A percentile compares a stretch with the other conserved stretches of the same genome.
Conservation (phyloP, 2,888 invertebrate species). For the Neuroscelio doddi region DNA sequence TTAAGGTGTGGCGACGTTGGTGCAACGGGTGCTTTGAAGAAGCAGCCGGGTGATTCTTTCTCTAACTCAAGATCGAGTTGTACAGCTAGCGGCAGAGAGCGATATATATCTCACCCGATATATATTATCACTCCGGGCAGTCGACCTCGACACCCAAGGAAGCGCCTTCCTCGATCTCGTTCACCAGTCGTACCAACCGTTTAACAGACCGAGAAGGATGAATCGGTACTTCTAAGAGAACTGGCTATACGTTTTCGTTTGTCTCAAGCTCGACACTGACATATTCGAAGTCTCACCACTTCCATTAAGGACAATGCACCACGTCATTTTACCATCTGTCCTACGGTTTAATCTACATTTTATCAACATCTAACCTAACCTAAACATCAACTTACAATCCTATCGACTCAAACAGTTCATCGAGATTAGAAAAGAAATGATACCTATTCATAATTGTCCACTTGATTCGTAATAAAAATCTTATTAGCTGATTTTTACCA, state of each 20-base stretch:
- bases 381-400: no score
- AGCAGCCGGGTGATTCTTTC: slow-evolving; percentile 35
- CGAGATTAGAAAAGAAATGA: no score
- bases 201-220: slow-evolving; percentile 44
- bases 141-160: slow-evolving; percentile 53
- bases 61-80: slow-evolving; percentile 51
- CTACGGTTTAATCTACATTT: no score
- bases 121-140: slow-evolving; percentile 57
- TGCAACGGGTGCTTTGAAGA: slow-evolving; percentile 42
- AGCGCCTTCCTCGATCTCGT: slow-evolving; percentile 49
- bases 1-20: slow-evolving; percentile 46
- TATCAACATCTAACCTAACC: no score
- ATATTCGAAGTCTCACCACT: slow-evolving; percentile 42
- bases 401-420: no score
- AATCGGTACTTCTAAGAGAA: slow-evolving; percentile 40
- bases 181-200: slow-evolving; percentile 45
- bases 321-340: slow-evolving; percentile 6
- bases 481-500: no score
- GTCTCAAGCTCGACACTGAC: slow-evolving; percentile 41
- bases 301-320: slow-evolving; percentile 43
- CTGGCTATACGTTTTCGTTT: slow-evolving; percentile 40
- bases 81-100: slow-evolving; percentile 51
- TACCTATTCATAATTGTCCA: no score
- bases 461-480: no score
- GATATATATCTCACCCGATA: slow-evolving; percentile 60